phyloP scores from a whole-genome alignment of 2,113 vertebrate species.

The Phalacrocorax pelagicus region DNA sequence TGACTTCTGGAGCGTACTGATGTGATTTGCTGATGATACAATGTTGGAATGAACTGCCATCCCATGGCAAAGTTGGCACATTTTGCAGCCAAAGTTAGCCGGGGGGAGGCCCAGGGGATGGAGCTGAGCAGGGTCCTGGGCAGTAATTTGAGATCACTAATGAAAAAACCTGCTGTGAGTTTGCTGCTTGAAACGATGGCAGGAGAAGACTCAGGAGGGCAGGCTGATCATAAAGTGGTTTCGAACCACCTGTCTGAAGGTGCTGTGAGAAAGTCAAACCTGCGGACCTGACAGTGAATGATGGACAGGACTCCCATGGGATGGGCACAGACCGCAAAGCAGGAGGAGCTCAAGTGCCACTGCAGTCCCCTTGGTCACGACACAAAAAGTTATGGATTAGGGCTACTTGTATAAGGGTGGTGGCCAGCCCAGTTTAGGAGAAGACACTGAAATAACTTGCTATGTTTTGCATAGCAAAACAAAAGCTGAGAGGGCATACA shows the following conservation, averaged over 20 bases:
- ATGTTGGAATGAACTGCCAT: not conserved
- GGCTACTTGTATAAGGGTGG: not conserved
- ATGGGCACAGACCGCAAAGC: not conserved
- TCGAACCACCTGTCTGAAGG: not conserved
- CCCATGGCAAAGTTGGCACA: not conserved
- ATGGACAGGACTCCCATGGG: not conserved
- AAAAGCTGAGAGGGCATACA: not conserved
- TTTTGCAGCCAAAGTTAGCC: not conserved
- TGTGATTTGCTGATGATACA: not conserved
- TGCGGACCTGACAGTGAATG: not conserved
- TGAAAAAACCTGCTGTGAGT: not conserved
- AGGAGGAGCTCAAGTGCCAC: not conserved
- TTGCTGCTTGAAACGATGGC: not conserved
- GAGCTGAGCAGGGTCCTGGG: not conserved
- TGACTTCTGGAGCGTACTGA: not conserved
- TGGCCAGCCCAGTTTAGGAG: not conserved
- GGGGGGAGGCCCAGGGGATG: rapidly evolving
- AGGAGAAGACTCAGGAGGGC: not conserved
- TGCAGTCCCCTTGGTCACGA: not conserved
- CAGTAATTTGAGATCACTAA: not conserved
- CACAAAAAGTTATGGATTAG: not conserved
- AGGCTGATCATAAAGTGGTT: not conserved
- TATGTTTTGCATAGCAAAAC: not conserved
- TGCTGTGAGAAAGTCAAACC: not conserved
- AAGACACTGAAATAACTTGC: not conserved